Evolutionary conservation across 1,140 invertebrate genomes (phyloP), one percentile per base, ranked within the genome.

Genomic region (Antheraea mylitta): DNA sequence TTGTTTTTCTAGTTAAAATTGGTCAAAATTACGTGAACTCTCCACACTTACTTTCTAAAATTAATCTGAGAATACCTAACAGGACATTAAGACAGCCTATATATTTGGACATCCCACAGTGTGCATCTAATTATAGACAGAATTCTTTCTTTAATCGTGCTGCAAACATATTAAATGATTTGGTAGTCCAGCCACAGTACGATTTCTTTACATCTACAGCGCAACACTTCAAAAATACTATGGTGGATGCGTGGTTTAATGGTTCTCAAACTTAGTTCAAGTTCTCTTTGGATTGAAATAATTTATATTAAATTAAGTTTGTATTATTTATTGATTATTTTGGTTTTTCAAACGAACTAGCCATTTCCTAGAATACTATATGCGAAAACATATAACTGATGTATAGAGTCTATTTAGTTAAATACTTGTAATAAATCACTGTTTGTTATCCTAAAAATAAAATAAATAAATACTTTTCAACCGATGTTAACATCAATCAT

Each of bases 11-110:
- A 58, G 9, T 18, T 64, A 64, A 64, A 64, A 64, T 48, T 64
- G 63, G 38, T 18, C 36, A 64, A 48, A 45, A 42, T 11, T 0
- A 18, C 18, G 18, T 71, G 18, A 42, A 67, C 22, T 58, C 64
- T n/a, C 65, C 69, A 58, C 37, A 70, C 37, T n/a, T n/a, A n/a
- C n/a, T 53, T 70, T 63, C 61, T 63, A 63, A 30, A 63, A 30
- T 36, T 36, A 30, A 37, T 13, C 37, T 63, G 36, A 63, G 36
- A n/a, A 22, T 63, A n/a, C 61, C 61, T 7, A 63, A 63, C n/a
- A 63, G 37, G n/a, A 63, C 30, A 11, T 30, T 63, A 1, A 63
- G 61, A 18, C 11, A 36, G 13, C 61, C 61, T 11, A 63, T 11
- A 63, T 63, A 37, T 36, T 36, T 63, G 13, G 30, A 30, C n/a